A percentile compares a stretch with the other conserved stretches of the same genome.
These are phyloP conservation scores for Phrynocephalus versicolor DNA, from an alignment of 2,113 vertebrate species.

Conservation along the genomic window DNA sequence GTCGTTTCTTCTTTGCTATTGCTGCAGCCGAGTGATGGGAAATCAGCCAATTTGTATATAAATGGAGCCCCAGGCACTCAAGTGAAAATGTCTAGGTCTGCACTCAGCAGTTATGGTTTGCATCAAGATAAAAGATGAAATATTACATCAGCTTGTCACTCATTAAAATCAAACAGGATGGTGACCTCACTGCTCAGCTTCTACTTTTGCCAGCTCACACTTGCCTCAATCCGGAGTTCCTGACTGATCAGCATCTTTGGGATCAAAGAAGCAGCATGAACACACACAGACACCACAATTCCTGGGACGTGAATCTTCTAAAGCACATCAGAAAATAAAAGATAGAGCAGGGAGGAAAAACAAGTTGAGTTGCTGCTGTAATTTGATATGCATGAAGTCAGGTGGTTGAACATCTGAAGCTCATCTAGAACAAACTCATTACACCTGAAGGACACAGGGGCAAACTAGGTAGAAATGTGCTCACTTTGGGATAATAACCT, in stretches of 20 bases:
- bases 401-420: constrained; percentile 1
- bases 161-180: constrained; percentile 26
- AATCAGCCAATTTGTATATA: constrained; percentile 31
- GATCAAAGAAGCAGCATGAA: not conserved
- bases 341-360: not conserved
- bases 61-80: constrained; percentile 8
- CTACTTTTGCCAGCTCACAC: not conserved
- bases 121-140: constrained; percentile 28
- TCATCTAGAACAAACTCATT: not conserved
- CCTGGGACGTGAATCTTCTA: not conserved
- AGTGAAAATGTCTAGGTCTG: constrained; percentile 27
- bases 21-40: not conserved
- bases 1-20: constrained; percentile 20
- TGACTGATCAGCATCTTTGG: not conserved
- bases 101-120: constrained; percentile 32
- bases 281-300: not conserved
- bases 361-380: not conserved
- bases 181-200: constrained; percentile 37
- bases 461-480: not conserved
- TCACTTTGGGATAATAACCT: not conserved
- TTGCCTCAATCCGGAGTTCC: constrained; percentile 1
- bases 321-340: not conserved
- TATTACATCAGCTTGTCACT: constrained; percentile 15
- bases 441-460: not conserved
- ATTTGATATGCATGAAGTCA: not conserved